Evolutionary conservation across 2,888 invertebrate species (phyloP), one percentile per base, ranked within the genome.

Genomic region (Epistrophella euchroma): DNA sequence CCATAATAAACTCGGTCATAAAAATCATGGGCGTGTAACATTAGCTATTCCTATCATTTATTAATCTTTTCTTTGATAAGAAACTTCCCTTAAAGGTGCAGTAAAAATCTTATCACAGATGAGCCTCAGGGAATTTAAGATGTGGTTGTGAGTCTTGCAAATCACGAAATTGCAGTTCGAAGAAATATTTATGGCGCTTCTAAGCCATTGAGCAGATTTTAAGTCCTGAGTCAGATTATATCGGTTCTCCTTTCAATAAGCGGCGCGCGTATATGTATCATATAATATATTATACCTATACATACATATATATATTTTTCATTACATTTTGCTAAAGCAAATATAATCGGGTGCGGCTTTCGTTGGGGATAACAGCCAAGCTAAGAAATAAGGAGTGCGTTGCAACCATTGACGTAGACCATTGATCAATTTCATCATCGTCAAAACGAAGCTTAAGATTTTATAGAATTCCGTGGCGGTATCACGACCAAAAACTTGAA

Each of bases 11-110:
- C 88, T 89, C 89, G 88, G 83, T 89, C 88, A 82, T 88, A 91
- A 90, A 91, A 91, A 86, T 91, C 89, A 90, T 91, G 92, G 91
- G 91, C 91, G 91, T 91, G 92, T 90, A 91, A 91, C 91, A 91
- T 91, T 91, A 88, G 90, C 91, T 90, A 90, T 89, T 90, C 90
- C 89, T 91, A 91, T 91, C 92, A 90, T 89, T 89, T 87, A 89
- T 88, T 87, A 88, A 91, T 91, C 91, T 91, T 87, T 89, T 88
- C 76, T 64, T 85, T 83, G 82, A 87, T 87, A 87, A 89, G 87
- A 89, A 90, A 90, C 88, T 88, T 89, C 80, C 89, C 90, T 89
- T 89, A 40, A 89, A 91, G 92, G 92, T 91, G 91, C 91, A 91
- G 91, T 90, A 88, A 89, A 84, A 85, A 78, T 88, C 90, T 91